phyloP scores from a whole-genome alignment of 2,888 invertebrate species.

The Conops quadrifasciatus region DNA sequence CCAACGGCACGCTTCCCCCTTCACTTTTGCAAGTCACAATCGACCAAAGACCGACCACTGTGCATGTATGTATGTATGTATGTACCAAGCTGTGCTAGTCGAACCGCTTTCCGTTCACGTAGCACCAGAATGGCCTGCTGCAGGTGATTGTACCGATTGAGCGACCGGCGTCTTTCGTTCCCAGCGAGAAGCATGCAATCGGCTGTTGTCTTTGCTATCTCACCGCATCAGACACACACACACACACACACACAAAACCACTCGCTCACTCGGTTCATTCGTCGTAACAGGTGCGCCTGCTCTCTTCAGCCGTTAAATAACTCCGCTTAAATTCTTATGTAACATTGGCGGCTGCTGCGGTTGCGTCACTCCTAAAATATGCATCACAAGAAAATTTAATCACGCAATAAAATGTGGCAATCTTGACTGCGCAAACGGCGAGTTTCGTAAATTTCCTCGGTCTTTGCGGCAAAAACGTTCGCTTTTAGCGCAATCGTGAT shows the following conservation, averaged over 20 bases:
- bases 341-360: not conserved
- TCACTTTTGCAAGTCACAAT: not conserved
- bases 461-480: slow-evolving; percentile 12
- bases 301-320: not conserved
- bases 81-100: not conserved
- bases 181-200: not conserved
- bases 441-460: slow-evolving; percentile 36
- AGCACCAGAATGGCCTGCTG: not conserved
- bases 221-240: not conserved
- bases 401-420: slow-evolving; percentile 18
- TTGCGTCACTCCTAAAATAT: slow-evolving; percentile 25
- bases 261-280: not conserved
- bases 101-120: not conserved
- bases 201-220: not conserved
- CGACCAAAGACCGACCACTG: not conserved
- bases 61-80: too few relatives aligned
- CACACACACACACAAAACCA: not conserved
- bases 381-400: slow-evolving; percentile 11
- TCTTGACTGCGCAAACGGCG: slow-evolving; percentile 7
- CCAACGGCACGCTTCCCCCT: not conserved
- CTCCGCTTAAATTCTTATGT: slow-evolving; percentile 9
- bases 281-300: not conserved
- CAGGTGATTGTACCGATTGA: slow-evolving; percentile 7
- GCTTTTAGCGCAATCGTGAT: slow-evolving; percentile 22
- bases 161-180: not conserved